Evolutionary conservation across 1,140 invertebrate genomes (phyloP).

Genomic region (Zaprionus vittiger): DNA sequence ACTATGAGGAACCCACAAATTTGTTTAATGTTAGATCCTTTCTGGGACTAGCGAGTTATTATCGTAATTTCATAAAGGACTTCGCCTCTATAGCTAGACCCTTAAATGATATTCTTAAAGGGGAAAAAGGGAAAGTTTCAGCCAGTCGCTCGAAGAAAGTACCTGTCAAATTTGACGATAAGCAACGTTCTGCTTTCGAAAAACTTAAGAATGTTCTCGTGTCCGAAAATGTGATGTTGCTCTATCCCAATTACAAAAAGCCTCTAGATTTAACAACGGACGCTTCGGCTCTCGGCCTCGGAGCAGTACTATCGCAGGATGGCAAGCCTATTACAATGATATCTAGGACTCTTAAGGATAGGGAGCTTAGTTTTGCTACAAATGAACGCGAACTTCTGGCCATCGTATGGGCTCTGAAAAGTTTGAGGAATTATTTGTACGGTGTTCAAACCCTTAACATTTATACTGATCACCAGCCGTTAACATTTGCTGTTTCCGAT

Average conservation of each 20-base stretch:
- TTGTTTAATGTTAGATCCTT: background rate
- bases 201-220: background rate
- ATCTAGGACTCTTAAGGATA: background rate
- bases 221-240: slow-evolving; percentile 3
- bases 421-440: background rate
- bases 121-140: slow-evolving; percentile 5
- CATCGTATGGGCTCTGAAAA: background rate
- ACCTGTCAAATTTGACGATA: background rate
- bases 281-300: background rate
- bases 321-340: slow-evolving; percentile 19
- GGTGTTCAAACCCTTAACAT: background rate
- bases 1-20: background rate
- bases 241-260: slow-evolving; percentile 1
- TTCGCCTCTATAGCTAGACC: background rate
- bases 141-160: background rate
- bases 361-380: background rate
- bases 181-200: background rate
- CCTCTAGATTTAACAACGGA: slow-evolving; percentile 7
- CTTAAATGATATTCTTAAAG: background rate
- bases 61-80: background rate
- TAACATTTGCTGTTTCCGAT: slow-evolving; percentile 1
- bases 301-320: slow-evolving; percentile 5
- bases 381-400: slow-evolving; percentile 7
- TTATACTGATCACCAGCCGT: slow-evolving; percentile 15
- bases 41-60: slow-evolving; percentile 3